These are phyloP conservation scores for Drosophila tsacasi DNA, from an alignment of 1,140 invertebrate species.

Conservation along the genomic window DNA sequence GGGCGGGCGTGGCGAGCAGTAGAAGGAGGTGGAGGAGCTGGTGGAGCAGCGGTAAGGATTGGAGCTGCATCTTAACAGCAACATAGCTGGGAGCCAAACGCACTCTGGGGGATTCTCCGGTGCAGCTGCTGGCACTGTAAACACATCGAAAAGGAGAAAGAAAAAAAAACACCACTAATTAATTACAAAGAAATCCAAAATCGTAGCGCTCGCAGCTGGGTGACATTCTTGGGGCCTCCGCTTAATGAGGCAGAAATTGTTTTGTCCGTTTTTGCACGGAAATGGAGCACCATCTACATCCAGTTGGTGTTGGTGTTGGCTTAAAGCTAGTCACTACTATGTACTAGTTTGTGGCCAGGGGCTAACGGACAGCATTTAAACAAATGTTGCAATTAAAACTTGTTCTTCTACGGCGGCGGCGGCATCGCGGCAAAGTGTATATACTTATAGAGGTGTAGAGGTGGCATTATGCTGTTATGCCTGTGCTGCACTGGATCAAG, in stretches of 20 bases:
- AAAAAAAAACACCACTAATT: constrained; percentile 39
- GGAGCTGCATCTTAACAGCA: constrained; percentile 69
- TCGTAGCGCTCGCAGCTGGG: constrained; percentile 37
- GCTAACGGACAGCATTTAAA: constrained; percentile 81
- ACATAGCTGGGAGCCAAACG: constrained; percentile 56
- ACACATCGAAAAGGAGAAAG: background rate
- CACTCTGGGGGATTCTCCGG: constrained; percentile 41
- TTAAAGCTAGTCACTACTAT: constrained; percentile 9
- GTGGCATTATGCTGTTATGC: constrained; percentile 43
- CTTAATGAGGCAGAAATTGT: constrained; percentile 79
- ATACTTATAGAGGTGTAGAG: constrained; percentile 39
- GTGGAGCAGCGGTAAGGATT: constrained; percentile 51
- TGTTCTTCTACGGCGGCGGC: constrained; percentile 60
- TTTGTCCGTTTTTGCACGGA: constrained; percentile 66
- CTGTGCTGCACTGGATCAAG: constrained; percentile 58
- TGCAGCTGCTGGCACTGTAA: constrained; percentile 33
- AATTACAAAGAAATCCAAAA: constrained; percentile 67
- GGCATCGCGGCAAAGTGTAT: constrained; percentile 11
- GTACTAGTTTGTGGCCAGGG: constrained; percentile 38
- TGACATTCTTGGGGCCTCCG: constrained; percentile 67
- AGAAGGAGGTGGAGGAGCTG: constrained; percentile 16
- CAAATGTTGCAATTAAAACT: constrained; percentile 84
- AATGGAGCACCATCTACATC: constrained; percentile 76
- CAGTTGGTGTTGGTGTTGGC: constrained; percentile 42
- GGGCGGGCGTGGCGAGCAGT: constrained; percentile 33